These are phyloP conservation scores for Brachyopa scutellaris DNA, from an alignment of 2,888 invertebrate species.

Conservation along the genomic window DNA sequence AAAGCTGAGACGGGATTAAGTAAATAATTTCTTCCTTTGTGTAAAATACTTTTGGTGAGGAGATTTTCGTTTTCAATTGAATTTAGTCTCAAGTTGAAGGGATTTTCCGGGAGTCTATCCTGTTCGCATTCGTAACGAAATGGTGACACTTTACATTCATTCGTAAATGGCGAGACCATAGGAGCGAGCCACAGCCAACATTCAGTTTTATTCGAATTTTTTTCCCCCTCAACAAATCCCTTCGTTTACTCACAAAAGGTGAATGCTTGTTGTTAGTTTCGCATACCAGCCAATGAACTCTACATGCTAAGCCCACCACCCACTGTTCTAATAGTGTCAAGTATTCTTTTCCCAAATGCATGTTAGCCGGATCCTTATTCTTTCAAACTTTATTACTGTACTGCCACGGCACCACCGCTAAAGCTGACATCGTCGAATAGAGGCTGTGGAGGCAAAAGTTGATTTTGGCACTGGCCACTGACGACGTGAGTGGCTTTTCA, in stretches of 20 bases:
- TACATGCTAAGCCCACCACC: neutral
- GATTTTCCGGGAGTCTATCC: no score
- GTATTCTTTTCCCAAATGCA: conserved; percentile 29
- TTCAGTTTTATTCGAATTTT: no score
- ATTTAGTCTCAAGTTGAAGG: neutral
- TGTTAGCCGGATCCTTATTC: conserved; percentile 2
- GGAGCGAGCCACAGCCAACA: no score
- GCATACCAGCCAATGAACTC: neutral
- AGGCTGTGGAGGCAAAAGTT: conserved; percentile 15
- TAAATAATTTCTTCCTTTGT: neutral
- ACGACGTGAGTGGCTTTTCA: conserved; percentile 46
- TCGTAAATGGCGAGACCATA: no score
- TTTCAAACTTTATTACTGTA: conserved; percentile 31
- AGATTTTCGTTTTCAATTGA: neutral
- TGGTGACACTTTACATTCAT: no score
- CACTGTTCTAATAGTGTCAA: conserved; percentile 52
- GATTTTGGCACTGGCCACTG: conserved; percentile 40
- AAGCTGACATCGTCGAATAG: neutral
- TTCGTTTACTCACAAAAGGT: neutral
- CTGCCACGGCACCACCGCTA: neutral
- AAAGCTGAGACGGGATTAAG: neutral
- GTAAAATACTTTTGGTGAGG: neutral
- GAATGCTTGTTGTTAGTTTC: neutral
- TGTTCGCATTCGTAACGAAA: no score
- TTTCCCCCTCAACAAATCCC: no score